Percentiles rank a stretch among this genome's conserved stretches.
These are phyloP conservation scores for Drosophila athabasca DNA, from an alignment of 1,140 invertebrate genomes.

Conservation along the genomic window DNA sequence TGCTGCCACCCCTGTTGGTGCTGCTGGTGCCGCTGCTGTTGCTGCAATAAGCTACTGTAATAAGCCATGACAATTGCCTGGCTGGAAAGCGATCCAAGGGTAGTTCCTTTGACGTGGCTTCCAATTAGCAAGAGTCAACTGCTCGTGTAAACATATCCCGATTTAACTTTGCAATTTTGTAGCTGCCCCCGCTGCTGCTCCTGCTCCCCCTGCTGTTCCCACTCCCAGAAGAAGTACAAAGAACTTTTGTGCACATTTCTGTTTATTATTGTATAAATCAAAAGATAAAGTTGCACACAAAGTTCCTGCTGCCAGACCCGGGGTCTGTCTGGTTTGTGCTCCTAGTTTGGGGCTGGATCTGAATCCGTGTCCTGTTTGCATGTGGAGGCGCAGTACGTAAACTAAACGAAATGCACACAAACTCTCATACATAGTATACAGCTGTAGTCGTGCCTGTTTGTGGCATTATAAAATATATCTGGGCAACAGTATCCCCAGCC, in stretches of 20 bases:
- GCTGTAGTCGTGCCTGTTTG: constrained; percentile 64
- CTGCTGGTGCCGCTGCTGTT: too few relatives aligned
- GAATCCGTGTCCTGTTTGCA: constrained; percentile 43
- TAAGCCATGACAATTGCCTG: not conserved
- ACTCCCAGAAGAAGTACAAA: constrained; percentile 50
- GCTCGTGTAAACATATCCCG: constrained; percentile 49
- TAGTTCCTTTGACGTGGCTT: constrained; percentile 33
- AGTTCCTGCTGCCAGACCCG: constrained; percentile 30
- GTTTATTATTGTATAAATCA: constrained; percentile 81
- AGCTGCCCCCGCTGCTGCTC: not conserved
- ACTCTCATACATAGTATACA: constrained; percentile 36
- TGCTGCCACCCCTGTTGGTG: too few relatives aligned
- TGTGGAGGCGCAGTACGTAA: constrained; percentile 58
- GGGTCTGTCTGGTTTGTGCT: constrained; percentile 5
- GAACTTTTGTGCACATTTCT: constrained; percentile 66
- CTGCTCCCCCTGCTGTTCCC: constrained; percentile 10
- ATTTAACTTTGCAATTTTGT: constrained; percentile 38
- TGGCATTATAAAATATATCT: constrained; percentile 79
- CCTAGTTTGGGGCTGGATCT: constrained; percentile 10
- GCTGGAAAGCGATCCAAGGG: not conserved
- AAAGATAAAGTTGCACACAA: constrained; percentile 66
- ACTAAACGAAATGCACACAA: constrained; percentile 55
- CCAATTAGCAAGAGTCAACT: constrained; percentile 55
- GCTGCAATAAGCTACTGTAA: constrained; percentile 19
- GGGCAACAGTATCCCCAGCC: constrained; percentile 17